These are phyloP conservation scores for Cyclophora albipunctata DNA, from an alignment of 2,888 invertebrate species.

Conservation along the genomic window DNA sequence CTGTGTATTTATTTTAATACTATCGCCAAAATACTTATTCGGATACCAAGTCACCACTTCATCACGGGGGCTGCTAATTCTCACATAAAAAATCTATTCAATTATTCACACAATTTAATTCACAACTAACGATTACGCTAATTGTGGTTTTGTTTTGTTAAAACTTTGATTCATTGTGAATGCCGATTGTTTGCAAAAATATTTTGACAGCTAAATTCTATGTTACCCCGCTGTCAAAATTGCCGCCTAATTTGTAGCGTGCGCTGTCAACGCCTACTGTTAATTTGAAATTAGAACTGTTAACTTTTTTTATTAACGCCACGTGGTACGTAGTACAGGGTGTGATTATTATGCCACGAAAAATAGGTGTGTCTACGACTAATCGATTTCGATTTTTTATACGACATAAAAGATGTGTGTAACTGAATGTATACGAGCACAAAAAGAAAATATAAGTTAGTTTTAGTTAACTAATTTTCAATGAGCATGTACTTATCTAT, in stretches of 20 bases:
- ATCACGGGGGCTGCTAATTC: too few species aligned
- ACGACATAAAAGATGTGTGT: too few species aligned
- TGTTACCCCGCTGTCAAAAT: conserved; percentile 60
- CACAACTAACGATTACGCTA: conserved; percentile 66
- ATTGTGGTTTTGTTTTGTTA: conserved; percentile 74
- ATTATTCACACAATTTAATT: conserved; percentile 19
- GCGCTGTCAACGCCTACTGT: conserved; percentile 48
- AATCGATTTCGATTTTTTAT: conserved; percentile 9
- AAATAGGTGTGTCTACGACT: conserved; percentile 6
- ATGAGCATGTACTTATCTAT: too few species aligned
- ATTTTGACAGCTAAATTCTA: conserved; percentile 71
- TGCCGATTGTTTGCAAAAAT: conserved; percentile 71
- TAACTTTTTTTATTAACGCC: conserved; percentile 64
- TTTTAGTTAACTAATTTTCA: too few species aligned
- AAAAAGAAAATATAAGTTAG: too few species aligned
- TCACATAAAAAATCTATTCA: conserved; percentile 11
- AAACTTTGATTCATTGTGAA: conserved; percentile 36
- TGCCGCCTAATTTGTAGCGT: conserved; percentile 57
- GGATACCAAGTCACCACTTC: too few species aligned
- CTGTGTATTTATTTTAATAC: too few species aligned
- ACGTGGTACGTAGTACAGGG: conserved; percentile 38
- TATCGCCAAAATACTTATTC: too few species aligned
- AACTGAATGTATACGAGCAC: too few species aligned
- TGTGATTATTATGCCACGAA: conserved; percentile 25
- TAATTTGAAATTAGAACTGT: conserved; percentile 61